Percentiles rank a stretch among this genome's conserved stretches.
These are phyloP conservation scores for Meiosimyza decipiens DNA, from an alignment of 2,888 invertebrate species.

Conservation along the genomic window DNA sequence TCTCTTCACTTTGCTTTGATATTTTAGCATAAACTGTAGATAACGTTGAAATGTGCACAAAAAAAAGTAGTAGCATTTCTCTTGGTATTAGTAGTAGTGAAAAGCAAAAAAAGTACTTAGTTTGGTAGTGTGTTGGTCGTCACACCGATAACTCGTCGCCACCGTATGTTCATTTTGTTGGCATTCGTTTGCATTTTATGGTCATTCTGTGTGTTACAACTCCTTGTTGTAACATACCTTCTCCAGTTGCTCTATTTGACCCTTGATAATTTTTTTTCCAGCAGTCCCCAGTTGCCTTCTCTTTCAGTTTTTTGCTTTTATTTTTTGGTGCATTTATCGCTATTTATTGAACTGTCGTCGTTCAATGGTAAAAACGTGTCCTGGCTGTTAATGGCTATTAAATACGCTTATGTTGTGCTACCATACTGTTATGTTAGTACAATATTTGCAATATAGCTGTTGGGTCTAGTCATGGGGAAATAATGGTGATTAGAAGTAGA, in stretches of 20 bases:
- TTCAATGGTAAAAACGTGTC: slow-evolving; percentile 25
- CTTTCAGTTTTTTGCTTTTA: neutral
- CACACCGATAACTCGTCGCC: slow-evolving; percentile 21
- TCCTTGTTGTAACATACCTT: neutral
- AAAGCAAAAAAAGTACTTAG: too few species aligned
- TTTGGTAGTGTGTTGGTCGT: neutral
- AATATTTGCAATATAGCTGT: neutral
- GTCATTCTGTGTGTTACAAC: neutral
- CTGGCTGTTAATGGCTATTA: slow-evolving; percentile 19
- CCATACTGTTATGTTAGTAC: neutral
- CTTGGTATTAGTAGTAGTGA: too few species aligned
- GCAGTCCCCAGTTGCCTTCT: neutral
- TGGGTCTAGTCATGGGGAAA: too few species aligned
- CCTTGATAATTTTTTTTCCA: neutral
- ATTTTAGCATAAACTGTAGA: slow-evolving; percentile 26
- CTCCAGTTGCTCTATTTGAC: neutral
- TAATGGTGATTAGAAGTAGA: too few species aligned
- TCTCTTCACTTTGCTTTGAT: slow-evolving; percentile 11
- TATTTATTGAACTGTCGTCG: slow-evolving; percentile 20
- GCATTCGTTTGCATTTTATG: slow-evolving; percentile 33
- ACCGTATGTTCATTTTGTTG: slow-evolving; percentile 4
- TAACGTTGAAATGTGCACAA: slow-evolving; percentile 4
- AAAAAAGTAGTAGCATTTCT: neutral
- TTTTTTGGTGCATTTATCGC: slow-evolving; percentile 8
- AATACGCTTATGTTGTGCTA: neutral